phyloP scores from a whole-genome alignment of 1,140 invertebrate genomes.

The Pseudoatta argentina region DNA sequence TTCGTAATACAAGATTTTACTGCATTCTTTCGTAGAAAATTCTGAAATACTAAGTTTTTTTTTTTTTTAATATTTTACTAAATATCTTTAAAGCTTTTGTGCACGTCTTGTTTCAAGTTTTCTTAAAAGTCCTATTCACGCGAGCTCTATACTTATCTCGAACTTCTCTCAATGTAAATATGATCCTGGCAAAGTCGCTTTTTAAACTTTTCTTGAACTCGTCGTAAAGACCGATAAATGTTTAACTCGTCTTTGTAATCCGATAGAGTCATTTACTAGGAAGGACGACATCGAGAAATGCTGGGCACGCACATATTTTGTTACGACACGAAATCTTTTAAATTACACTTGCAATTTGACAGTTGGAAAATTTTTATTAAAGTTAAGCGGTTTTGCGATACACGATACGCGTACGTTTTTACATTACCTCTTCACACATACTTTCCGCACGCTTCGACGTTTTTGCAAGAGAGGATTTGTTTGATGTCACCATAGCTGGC shows the following conservation, averaged over 20 bases:
- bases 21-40: neutral
- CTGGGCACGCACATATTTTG: neutral
- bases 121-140: constrained; percentile 40
- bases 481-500: constrained; percentile 47
- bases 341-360: constrained; percentile 13
- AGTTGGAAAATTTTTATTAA: constrained; percentile 29
- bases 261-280: constrained; percentile 35
- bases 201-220: constrained; percentile 39
- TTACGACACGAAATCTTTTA: constrained; percentile 11
- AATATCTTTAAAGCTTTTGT: constrained; percentile 11
- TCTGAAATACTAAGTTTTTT: neutral
- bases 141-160: constrained; percentile 29
- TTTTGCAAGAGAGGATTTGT: constrained; percentile 52
- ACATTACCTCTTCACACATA: constrained; percentile 8
- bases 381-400: constrained; percentile 36
- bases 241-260: constrained; percentile 40
- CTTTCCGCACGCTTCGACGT: neutral
- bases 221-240: constrained; percentile 41
- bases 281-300: neutral
- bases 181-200: constrained; percentile 46
- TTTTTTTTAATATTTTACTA: constrained; percentile 8
- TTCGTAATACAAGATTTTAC: constrained; percentile 5
- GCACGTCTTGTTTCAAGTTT: constrained; percentile 38
- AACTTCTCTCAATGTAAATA: constrained; percentile 54
- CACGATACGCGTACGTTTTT: constrained; percentile 25